Conservation (phyloP, 2,888 invertebrate genomes). For the Nemurella pictetii region DNA sequence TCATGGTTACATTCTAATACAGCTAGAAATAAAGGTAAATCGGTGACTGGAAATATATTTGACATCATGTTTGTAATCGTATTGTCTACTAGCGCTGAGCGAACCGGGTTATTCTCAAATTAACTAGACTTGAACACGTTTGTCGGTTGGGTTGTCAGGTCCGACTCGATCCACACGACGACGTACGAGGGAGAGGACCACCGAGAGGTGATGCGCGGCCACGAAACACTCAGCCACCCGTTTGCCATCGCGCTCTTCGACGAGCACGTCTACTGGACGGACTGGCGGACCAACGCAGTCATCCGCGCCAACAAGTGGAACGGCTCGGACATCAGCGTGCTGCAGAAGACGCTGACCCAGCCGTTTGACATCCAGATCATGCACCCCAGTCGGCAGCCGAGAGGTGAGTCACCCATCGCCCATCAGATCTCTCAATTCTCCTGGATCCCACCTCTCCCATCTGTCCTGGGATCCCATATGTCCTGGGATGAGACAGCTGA, state of each 20-base stretch:
- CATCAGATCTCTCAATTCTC: too few species aligned
- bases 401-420: constrained; percentile 50
- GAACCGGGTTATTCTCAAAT: not conserved
- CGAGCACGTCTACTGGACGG: constrained; percentile 89
- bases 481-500: too few species aligned
- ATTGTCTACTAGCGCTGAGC: too few species aligned
- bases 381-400: constrained; percentile 75
- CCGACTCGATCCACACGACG: constrained; percentile 84
- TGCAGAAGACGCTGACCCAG: constrained; percentile 82
- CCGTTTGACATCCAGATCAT: constrained; percentile 88
- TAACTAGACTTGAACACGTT: too few species aligned
- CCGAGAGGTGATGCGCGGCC: constrained; percentile 69
- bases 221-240: constrained; percentile 80
- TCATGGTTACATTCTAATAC: too few species aligned
- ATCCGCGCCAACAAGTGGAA: constrained; percentile 88
- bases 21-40: too few species aligned
- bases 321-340: constrained; percentile 71
- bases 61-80: too few species aligned
- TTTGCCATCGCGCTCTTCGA: constrained; percentile 87
- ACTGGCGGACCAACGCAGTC: constrained; percentile 88
- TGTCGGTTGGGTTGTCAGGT: constrained; percentile 57
- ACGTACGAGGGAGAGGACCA: constrained; percentile 78
- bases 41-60: too few species aligned
- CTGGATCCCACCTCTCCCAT: too few species aligned
- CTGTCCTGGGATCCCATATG: too few species aligned